Evolutionary conservation across 2,888 invertebrate genomes (phyloP).

Genomic region (Pollenia griseotomentosa): DNA sequence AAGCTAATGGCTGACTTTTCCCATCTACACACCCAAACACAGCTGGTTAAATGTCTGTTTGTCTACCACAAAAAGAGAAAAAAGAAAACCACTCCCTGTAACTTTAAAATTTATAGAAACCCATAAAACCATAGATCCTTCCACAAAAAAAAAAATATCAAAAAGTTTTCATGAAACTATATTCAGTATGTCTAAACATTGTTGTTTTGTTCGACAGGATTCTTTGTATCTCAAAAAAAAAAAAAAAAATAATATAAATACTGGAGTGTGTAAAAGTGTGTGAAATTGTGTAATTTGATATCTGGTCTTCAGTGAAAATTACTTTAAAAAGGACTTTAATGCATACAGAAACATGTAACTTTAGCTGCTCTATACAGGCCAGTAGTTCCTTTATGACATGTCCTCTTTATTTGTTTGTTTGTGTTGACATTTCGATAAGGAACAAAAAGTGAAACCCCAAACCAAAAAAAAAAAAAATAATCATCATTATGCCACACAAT

Average conservation of each 20-base stretch:
- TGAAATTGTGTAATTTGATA: slow-evolving; percentile 21
- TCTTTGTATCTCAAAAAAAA: too few species aligned
- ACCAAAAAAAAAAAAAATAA: slow-evolving; percentile 35
- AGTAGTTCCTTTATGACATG: slow-evolving; percentile 8
- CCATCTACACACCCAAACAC: too few species aligned
- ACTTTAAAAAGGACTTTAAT: neutral
- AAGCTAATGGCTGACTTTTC: too few species aligned
- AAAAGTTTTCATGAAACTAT: too few species aligned
- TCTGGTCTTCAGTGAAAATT: neutral
- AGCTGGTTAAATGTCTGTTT: too few species aligned
- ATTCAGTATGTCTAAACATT: too few species aligned
- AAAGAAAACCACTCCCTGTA: too few species aligned
- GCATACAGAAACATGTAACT: slow-evolving; percentile 7
- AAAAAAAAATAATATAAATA: too few species aligned
- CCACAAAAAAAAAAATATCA: too few species aligned
- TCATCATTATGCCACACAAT: slow-evolving; percentile 11
- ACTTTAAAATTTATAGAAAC: too few species aligned
- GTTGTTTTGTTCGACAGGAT: neutral
- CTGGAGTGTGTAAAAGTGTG: neutral
- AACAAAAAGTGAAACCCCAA: slow-evolving; percentile 11
- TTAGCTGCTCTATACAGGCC: neutral
- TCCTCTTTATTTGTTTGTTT: slow-evolving; percentile 5
- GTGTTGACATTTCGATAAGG: slow-evolving; percentile 3
- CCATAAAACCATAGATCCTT: too few species aligned
- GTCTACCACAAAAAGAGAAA: too few species aligned